Conservation (phyloP, 2,113 vertebrate genomes). For the Canis aureus region DNA sequence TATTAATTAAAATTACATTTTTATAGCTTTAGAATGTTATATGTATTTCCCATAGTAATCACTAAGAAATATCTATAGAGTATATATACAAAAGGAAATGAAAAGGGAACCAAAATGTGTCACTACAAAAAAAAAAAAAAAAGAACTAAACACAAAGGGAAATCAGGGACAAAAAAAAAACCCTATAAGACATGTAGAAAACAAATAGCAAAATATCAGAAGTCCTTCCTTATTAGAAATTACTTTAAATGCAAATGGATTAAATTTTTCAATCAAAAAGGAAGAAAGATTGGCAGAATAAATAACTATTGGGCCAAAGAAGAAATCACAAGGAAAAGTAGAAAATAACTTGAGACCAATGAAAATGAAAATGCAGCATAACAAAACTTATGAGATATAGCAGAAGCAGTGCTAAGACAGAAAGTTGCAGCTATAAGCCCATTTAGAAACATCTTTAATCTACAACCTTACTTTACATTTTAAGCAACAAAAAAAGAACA, state of each 20-base stretch:
- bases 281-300: not conserved
- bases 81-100: not conserved
- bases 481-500: not conserved
- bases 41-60: not conserved
- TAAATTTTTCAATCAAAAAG: not conserved
- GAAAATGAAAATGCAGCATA: not conserved
- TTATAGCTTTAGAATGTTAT: not conserved
- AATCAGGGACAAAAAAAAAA: not conserved
- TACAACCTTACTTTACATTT: not conserved
- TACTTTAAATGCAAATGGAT: not conserved
- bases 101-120: not conserved
- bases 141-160: not conserved
- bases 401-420: not conserved
- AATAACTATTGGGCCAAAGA: not conserved
- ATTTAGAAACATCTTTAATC: not conserved
- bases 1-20: not conserved
- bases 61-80: not conserved
- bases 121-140: not conserved
- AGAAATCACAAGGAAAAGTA: not conserved
- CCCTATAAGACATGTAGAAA: not conserved
- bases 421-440: not conserved
- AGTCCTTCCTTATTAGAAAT: not conserved
- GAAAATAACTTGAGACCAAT: not conserved
- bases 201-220: not conserved
- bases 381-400: not conserved